These are phyloP conservation scores for Bugula neritina DNA, from an alignment of 2,888 invertebrate genomes.

Conservation along the genomic window DNA sequence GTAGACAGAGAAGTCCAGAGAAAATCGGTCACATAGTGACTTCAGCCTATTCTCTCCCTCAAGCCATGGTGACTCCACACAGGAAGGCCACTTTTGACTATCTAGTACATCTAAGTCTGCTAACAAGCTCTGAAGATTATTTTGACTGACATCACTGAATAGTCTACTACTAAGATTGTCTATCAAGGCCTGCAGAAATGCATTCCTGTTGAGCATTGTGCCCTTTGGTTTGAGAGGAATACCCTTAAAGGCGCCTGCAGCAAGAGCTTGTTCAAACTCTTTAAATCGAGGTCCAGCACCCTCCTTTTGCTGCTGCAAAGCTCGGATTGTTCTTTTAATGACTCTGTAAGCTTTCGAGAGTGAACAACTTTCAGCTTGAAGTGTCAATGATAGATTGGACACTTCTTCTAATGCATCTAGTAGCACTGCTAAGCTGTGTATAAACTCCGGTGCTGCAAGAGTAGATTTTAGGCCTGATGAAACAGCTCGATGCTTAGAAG, in stretches of 20 bases:
- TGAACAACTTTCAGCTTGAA: background rate
- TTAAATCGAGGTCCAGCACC: background rate
- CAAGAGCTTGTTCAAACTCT: background rate
- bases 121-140: too few relatives aligned
- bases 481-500: background rate
- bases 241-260: background rate
- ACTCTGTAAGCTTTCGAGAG: background rate
- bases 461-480: background rate
- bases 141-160: background rate
- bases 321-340: background rate
- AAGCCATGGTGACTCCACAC: too few relatives aligned
- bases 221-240: background rate
- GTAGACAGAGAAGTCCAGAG: too few relatives aligned
- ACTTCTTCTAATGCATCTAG: background rate
- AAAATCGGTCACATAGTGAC: too few relatives aligned
- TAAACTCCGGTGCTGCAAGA: background rate
- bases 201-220: background rate
- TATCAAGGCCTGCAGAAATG: slow-evolving; percentile 14
- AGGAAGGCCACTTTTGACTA: too few relatives aligned
- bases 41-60: too few relatives aligned
- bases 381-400: background rate
- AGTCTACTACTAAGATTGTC: slow-evolving; percentile 2
- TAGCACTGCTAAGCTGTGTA: background rate
- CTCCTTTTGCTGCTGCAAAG: background rate
- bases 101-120: too few relatives aligned